Evolutionary conservation across 92 coral and sea anemone species (phyloP).

Genomic region (Epizoanthus illoricatus): DNA sequence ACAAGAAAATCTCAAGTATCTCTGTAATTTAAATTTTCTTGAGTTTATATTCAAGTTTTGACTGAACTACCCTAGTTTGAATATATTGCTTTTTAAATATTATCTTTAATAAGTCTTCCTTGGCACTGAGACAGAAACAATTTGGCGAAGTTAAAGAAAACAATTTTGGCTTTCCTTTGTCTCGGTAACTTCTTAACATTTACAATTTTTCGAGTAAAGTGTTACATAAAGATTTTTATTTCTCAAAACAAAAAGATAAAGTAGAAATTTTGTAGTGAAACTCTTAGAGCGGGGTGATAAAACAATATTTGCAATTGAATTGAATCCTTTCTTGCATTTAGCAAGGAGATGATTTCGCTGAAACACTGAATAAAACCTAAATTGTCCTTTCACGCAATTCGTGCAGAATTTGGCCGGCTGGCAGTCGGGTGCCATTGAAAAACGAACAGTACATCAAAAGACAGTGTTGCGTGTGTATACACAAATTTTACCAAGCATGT

Average conservation of each 20-base stretch:
- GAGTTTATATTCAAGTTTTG: neutral
- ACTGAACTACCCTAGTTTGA: neutral
- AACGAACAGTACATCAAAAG: conserved; percentile 1
- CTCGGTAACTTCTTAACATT: conserved; percentile 12
- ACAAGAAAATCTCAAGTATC: neutral
- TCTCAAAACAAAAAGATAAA: neutral
- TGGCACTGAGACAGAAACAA: neutral
- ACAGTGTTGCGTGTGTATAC: conserved; percentile 24
- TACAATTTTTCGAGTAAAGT: conserved; percentile 22
- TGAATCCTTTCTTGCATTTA: conserved; percentile 6
- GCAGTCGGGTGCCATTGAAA: neutral
- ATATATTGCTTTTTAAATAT: conserved; percentile 4
- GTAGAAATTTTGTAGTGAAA: neutral
- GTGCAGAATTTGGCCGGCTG: neutral
- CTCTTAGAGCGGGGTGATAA: conserved; percentile 6
- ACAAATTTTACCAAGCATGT: conserved; percentile 36
- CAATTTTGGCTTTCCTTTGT: conserved; percentile 8
- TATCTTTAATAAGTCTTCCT: neutral
- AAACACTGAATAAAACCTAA: conserved; percentile 13
- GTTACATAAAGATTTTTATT: conserved; percentile 2
- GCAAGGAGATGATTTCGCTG: neutral
- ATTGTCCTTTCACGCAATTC: neutral
- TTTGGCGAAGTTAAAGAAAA: neutral
- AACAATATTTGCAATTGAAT: conserved; percentile 1
- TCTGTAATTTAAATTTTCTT: neutral